Percentiles rank a stretch among this genome's conserved stretches.
Evolutionary conservation across 2,113 vertebrate species (phyloP).

Genomic region (Mobula birostris): DNA sequence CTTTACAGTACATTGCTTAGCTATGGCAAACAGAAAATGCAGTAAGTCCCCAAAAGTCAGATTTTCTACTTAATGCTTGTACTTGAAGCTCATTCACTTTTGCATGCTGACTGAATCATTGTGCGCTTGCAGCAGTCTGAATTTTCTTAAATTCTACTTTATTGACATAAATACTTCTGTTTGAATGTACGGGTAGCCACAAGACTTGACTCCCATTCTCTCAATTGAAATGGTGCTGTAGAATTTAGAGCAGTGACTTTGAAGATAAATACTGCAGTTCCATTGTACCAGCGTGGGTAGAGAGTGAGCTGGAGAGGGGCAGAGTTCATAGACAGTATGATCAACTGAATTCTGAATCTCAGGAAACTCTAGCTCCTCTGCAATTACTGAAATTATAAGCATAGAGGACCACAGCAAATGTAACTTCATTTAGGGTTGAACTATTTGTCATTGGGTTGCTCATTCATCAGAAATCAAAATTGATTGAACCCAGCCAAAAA

Average conservation of each 20-base stretch:
- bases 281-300: neutral
- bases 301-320: neutral
- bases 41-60: neutral
- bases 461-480: neutral
- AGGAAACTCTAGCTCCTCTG: neutral
- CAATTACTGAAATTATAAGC: constrained; percentile 28
- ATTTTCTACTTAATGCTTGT: neutral
- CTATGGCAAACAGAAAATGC: neutral
- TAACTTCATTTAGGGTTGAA: neutral
- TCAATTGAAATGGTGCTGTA: neutral
- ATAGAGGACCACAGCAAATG: constrained; percentile 1
- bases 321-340: neutral
- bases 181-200: neutral
- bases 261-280: neutral
- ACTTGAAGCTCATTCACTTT: neutral
- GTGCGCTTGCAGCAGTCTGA: neutral
- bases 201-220: neutral
- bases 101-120: neutral
- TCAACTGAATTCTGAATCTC: constrained; percentile 17
- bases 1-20: neutral
- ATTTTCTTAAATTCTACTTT: neutral
- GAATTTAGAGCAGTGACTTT: constrained; percentile 3
- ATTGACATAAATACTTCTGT: neutral
- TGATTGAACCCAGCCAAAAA: neutral
- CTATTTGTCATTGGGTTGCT: neutral